Base-by-base conservation (phyloP, 2,797 vertebrate species). In the Enteromius unitaeniatus region DNA sequence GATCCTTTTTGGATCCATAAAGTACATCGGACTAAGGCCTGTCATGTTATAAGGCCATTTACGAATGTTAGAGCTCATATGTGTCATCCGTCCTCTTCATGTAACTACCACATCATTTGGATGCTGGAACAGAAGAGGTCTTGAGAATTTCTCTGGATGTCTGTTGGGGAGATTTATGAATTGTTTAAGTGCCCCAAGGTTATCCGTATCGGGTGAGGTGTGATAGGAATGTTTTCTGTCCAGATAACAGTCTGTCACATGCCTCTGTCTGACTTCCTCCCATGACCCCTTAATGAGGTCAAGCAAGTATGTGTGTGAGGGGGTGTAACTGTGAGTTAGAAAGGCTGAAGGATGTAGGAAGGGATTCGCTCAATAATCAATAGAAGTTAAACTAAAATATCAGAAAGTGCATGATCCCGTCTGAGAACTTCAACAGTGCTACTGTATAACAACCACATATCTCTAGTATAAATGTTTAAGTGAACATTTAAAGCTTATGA, bases 371-470 rank as follows among this genome's bases (percentile, higher is more conserved):
- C 82, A 86, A 88, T 87, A 89, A 93, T 94, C 92, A 90, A 93
- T 92, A 91, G 79, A 83, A 91, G 92, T 92, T 92, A 92, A 83
- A 68, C 87, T 6, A 69, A 84, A 79, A 79, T 28, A 67, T 84
- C 76, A 79, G 70, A 90, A 88, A 91, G 88, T 85, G 86, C 78
- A 76, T 65, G 40, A 65, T 78, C 76, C 37, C 10, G 19, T 68
- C 65, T 68, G 65, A n/a, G 14, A 42, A 42, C 34, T 58, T 60
- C 3, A 37, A 3, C 13, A 23, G 34, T 40, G 21, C 31, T 58
- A 76, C 51, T 64, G 60, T 31, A 31, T 64, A 40, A 5, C 3
- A 55, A 75, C 31, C 21, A 40, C 7, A 76, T 6, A 31, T 69
- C 3, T 69, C 3, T 14, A 42, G 51, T 10, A 40, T 13, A 47